A percentile compares a stretch with the other conserved stretches of the same genome.
phyloP scores from a whole-genome alignment of 2,888 invertebrate genomes.

The Lasius fuliginosus region DNA sequence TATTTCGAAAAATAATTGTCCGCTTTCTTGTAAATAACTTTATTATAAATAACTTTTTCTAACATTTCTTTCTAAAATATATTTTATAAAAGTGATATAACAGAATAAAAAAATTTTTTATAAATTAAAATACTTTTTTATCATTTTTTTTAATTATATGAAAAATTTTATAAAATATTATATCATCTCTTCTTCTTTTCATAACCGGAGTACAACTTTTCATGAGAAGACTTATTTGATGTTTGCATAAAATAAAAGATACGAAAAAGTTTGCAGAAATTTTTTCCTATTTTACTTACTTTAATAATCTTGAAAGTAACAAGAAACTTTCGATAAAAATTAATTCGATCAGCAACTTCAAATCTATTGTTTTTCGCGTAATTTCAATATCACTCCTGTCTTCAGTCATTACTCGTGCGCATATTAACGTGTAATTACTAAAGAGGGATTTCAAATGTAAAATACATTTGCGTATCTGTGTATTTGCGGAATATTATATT shows the following conservation, averaged over 20 bases:
- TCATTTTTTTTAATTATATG: background rate
- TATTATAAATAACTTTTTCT: background rate
- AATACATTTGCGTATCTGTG: constrained; percentile 15
- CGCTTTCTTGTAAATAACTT: too few species aligned
- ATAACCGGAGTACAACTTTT: background rate
- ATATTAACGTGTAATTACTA: background rate
- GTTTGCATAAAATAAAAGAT: background rate
- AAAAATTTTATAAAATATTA: background rate
- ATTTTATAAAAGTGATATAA: background rate
- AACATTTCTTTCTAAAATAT: background rate
- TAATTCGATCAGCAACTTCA: background rate
- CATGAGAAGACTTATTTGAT: background rate
- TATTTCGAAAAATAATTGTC: background rate
- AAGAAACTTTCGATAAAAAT: constrained; percentile 13
- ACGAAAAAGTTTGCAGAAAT: background rate
- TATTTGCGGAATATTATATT: constrained; percentile 14
- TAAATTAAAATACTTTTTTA: background rate
- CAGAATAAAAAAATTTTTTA: background rate
- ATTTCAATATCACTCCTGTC: background rate
- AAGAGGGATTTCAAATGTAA: background rate
- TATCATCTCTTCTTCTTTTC: background rate
- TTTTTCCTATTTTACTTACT: background rate
- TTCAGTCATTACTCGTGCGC: background rate
- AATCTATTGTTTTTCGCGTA: background rate
- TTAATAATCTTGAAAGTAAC: constrained; percentile 1